phyloP scores from a whole-genome alignment of 2,888 invertebrate genomes.

The Conomelus anceps region DNA sequence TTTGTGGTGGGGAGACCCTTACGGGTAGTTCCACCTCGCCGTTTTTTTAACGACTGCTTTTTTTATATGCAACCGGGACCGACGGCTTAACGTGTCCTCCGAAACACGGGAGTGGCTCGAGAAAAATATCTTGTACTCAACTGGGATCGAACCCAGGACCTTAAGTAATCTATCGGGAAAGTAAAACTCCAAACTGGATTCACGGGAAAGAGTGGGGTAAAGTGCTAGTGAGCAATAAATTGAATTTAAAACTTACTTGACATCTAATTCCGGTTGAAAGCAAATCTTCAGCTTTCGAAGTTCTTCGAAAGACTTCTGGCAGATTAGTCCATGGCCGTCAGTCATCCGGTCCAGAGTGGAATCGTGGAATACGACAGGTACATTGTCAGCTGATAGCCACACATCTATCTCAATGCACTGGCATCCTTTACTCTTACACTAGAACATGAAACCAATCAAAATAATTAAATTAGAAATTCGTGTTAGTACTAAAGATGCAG shows the following conservation, averaged over 20 bases:
- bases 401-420: slow-evolving; percentile 73
- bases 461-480: no score
- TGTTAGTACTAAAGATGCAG: no score
- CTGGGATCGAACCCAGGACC: no score
- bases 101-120: no score
- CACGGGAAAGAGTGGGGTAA: not conserved
- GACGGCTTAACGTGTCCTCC: no score
- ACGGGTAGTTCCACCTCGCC: no score
- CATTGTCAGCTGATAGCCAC: slow-evolving; percentile 62
- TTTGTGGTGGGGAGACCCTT: no score
- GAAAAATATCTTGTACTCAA: no score
- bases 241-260: not conserved
- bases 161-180: no score
- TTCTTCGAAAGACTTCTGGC: slow-evolving; percentile 54
- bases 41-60: no score
- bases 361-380: slow-evolving; percentile 72
- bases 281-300: slow-evolving; percentile 43
- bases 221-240: not conserved
- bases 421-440: slow-evolving; percentile 67
- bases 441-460: slow-evolving; percentile 35
- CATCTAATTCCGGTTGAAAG: not conserved
- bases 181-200: no score
- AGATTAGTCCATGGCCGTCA: slow-evolving; percentile 48
- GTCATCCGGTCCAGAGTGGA: slow-evolving; percentile 60
- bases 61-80: no score